phyloP scores from a whole-genome alignment of 2,888 invertebrate genomes.

The Notodonta ziczac region DNA sequence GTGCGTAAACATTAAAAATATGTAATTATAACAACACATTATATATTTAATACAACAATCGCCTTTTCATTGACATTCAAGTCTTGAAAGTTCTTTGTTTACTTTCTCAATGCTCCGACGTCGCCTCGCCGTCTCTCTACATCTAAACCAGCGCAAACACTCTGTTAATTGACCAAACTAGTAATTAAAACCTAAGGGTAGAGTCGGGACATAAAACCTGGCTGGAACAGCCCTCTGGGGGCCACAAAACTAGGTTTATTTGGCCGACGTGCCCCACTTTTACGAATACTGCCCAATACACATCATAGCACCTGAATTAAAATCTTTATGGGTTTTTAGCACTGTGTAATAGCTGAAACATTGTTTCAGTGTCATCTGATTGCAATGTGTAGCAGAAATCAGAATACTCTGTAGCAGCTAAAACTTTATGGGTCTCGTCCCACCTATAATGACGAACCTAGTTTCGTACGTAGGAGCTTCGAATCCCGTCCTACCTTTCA shows the following conservation, averaged over 20 bases:
- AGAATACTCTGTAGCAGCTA: neutral
- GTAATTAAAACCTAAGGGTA: constrained; percentile 47
- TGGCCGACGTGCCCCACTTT: constrained; percentile 32
- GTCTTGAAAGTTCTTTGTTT: neutral
- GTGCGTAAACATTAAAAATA: too few relatives aligned
- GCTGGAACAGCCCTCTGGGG: constrained; percentile 30
- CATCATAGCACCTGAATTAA: constrained; percentile 25
- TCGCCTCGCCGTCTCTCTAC: neutral
- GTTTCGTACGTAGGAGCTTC: neutral
- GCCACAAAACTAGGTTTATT: constrained; percentile 45
- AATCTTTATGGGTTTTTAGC: constrained; percentile 17
- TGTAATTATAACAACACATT: too few relatives aligned
- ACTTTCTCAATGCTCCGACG: neutral
- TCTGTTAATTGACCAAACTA: constrained; percentile 37
- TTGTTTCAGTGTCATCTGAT: neutral
- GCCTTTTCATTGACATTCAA: neutral
- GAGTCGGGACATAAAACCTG: constrained; percentile 37
- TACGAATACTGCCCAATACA: constrained; percentile 29
- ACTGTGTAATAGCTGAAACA: neutral
- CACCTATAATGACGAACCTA: neutral
- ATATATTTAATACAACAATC: neutral
- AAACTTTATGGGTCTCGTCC: too few relatives aligned
- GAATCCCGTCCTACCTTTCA: too few relatives aligned
- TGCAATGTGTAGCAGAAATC: constrained; percentile 5
- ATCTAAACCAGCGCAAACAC: constrained; percentile 24